A percentile compares a stretch with the other conserved stretches of the same genome.
Conservation (phyloP, 1,140 invertebrate genomes). For the Ceratitis capitata region DNA sequence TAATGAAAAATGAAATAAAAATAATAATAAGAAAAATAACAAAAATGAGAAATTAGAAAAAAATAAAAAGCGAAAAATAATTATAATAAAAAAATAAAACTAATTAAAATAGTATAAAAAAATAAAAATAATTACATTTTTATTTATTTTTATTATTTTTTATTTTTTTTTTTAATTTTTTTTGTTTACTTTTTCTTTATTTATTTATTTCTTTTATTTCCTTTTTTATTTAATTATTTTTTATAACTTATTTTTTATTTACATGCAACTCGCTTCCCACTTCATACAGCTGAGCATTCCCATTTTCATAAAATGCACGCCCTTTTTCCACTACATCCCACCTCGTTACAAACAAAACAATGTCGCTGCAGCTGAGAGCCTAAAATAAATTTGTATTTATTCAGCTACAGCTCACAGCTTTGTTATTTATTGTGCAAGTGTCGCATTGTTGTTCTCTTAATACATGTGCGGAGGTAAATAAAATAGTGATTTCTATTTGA, state of each 20-base stretch:
- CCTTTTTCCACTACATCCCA: not conserved
- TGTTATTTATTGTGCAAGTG: not conserved
- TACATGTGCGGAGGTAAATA: not conserved
- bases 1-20: no score
- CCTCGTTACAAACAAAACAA: no score
- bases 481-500: not conserved
- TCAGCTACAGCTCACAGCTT: not conserved
- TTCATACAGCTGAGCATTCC: not conserved
- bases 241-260: no score
- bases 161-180: not conserved
- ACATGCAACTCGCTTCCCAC: not conserved
- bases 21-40: no score
- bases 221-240: no score
- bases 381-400: conserved; percentile 31
- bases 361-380: not conserved
- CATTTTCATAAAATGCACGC: not conserved
- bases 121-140: no score
- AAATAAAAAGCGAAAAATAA: no score
- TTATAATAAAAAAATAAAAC: no score
- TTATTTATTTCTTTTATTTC: not conserved
- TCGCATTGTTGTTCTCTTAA: not conserved
- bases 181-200: not conserved
- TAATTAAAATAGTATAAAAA: no score
- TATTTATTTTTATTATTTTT: not conserved
- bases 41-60: no score